Conservation (phyloP, 2,113 vertebrate species). For the Cyprinus carpio region DNA sequence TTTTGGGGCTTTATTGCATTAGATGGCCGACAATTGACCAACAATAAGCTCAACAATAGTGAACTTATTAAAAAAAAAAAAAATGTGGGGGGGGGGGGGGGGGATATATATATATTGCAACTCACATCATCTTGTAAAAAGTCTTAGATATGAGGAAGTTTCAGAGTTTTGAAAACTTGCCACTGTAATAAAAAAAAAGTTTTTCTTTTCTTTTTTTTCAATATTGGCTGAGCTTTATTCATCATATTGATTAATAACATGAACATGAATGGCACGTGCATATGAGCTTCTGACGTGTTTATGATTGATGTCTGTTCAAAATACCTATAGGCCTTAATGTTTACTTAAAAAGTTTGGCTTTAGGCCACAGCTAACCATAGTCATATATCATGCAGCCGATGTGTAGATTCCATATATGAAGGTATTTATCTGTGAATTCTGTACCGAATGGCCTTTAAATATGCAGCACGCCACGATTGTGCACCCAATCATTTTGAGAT, state of each 20-base stretch:
- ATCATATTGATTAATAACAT: constrained; percentile 20
- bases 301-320: constrained; percentile 34
- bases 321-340: constrained; percentile 29
- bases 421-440: constrained; percentile 19
- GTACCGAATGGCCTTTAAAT: constrained; percentile 29
- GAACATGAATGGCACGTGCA: background rate
- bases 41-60: constrained; percentile 31
- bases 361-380: constrained; percentile 28
- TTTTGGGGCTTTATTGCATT: constrained; percentile 14
- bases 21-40: constrained; percentile 31
- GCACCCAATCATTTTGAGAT: background rate
- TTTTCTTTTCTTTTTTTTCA: background rate
- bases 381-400: constrained; percentile 20
- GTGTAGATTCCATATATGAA: background rate
- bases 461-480: background rate
- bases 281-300: constrained; percentile 1
- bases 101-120: constrained; percentile 35
- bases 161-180: constrained; percentile 5
- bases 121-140: background rate
- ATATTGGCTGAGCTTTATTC: background rate
- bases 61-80: constrained; percentile 30
- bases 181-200: background rate
- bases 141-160: constrained; percentile 9
- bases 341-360: constrained; percentile 38
- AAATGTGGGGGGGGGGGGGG: no score